phyloP scores from a whole-genome alignment of 2,113 vertebrate genomes.

The Tragelaphus strepsiceros region DNA sequence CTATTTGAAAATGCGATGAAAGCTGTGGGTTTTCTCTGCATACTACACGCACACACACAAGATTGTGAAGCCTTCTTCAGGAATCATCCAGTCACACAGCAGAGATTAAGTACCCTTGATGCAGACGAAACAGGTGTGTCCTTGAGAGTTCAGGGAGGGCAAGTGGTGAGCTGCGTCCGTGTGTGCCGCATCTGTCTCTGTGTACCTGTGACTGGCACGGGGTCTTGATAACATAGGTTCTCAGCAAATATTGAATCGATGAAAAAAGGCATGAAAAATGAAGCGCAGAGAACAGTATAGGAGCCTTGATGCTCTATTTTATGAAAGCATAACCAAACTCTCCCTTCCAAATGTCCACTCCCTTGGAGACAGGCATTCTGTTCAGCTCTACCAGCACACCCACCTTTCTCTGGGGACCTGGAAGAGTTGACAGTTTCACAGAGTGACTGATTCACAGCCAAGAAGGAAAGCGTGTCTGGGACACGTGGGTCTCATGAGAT shows the following conservation, averaged over 20 bases:
- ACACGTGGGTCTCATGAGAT: not conserved
- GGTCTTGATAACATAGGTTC: not conserved
- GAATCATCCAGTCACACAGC: not conserved
- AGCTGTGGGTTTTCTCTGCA: not conserved
- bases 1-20: not conserved
- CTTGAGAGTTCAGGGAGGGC: fast-evolving
- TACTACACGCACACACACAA: not conserved
- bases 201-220: not conserved
- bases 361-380: not conserved
- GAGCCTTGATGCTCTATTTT: not conserved
- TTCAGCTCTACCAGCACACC: not conserved
- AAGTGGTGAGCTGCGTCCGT: not conserved
- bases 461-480: not conserved
- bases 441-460: not conserved
- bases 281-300: not conserved
- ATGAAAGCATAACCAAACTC: not conserved
- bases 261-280: not conserved
- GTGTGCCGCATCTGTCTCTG: not conserved
- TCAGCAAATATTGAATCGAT: not conserved
- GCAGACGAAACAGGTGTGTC: not conserved
- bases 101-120: not conserved
- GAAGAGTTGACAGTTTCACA: not conserved
- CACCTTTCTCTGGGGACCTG: not conserved
- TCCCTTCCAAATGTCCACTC: not conserved
- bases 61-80: not conserved